A percentile compares a stretch with the other conserved stretches of the same genome.
phyloP scores from a whole-genome alignment of 2,797 vertebrate species.

The Danio tinwini region DNA sequence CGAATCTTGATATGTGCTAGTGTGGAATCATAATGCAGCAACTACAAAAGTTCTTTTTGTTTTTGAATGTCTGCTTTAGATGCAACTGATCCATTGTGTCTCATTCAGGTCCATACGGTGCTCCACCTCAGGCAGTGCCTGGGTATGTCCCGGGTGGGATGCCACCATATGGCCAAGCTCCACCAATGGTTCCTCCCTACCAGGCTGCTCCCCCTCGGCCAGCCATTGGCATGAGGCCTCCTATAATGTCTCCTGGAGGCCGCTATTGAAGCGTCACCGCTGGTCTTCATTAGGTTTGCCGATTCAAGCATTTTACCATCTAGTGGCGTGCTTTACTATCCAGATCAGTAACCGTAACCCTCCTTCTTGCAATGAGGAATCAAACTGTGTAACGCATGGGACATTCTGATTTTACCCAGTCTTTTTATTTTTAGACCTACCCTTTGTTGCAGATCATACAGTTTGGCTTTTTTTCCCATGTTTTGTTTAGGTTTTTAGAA shows the following conservation, averaged over 20 bases:
- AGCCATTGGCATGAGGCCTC: constrained; percentile 98
- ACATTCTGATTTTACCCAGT: constrained; percentile 73
- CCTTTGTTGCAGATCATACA: constrained; percentile 89
- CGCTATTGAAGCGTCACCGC: constrained; percentile 92
- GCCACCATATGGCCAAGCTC: constrained; percentile 95
- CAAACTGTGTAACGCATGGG: constrained; percentile 81
- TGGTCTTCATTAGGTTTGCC: constrained; percentile 95
- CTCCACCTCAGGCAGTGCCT: constrained; percentile 95
- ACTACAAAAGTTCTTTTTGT: too few species aligned
- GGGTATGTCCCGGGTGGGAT: constrained; percentile 82
- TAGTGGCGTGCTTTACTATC: constrained; percentile 83
- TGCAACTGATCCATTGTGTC: constrained; percentile 16
- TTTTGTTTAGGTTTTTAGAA: constrained; percentile 99
- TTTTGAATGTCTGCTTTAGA: not conserved
- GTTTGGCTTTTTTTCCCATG: constrained; percentile 92
- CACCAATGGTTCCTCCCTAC: constrained; percentile 94
- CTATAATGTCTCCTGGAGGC: constrained; percentile 98
- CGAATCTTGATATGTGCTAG: too few species aligned
- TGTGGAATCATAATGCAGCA: too few species aligned
- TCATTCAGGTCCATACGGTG: constrained; percentile 91
- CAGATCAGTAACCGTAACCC: constrained; percentile 71
- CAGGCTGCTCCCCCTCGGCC: constrained; percentile 93
- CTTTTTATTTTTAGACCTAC: constrained; percentile 74
- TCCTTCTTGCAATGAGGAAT: constrained; percentile 62
- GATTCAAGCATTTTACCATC: constrained; percentile 99